Base-by-base conservation (phyloP, 2,888 invertebrate genomes). In the Acronicta psi region DNA sequence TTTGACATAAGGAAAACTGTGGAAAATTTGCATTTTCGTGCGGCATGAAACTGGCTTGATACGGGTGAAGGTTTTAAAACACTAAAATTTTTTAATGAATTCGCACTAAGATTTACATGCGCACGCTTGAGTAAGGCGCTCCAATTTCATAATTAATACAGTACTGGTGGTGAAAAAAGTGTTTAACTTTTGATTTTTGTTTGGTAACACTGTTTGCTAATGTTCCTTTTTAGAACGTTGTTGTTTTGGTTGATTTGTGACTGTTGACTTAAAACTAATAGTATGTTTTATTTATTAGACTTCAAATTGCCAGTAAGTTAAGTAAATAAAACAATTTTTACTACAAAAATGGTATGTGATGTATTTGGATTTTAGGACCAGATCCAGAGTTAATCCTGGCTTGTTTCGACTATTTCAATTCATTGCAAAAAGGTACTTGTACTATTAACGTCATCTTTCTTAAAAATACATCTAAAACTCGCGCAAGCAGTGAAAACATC, bases 21-120 rank as follows among this genome's bases (percentile, higher is more conserved):
- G 40, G 50, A 50, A 71, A 73, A 92, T 93, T 92, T 86, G 90
- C 92, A 92, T 92, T 90, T 91, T 88, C 92, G 92, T 93, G 92
- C 86, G 51, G 80, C 92, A 93, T 92, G 92, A 89, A 91, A 88
- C 83, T 78, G 72, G 71, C 67, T 81, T 81, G 84, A 88, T 87
- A 86, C 83, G 81, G 81, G 79, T 82, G 68, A 71, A 74, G 81
- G 78, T 82, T 81, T 83, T 85, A 82, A 85, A 74, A 74, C 72
- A 86, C 82, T 81, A 87, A 83, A 87, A 83, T 85, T 88, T 89
- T 91, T 88, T 89, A 89, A 91, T 90, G 87, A 86, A 87, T 85
- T 84, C 85, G 81, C 86, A 88, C 87, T 60, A 81, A 85, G 75
- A 88, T 86, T 85, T 86, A 85, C 85, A 82, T 87, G 80, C 79